Evolutionary conservation across 1,140 invertebrate species (phyloP).

Genomic region (Solenopsis fugax): DNA sequence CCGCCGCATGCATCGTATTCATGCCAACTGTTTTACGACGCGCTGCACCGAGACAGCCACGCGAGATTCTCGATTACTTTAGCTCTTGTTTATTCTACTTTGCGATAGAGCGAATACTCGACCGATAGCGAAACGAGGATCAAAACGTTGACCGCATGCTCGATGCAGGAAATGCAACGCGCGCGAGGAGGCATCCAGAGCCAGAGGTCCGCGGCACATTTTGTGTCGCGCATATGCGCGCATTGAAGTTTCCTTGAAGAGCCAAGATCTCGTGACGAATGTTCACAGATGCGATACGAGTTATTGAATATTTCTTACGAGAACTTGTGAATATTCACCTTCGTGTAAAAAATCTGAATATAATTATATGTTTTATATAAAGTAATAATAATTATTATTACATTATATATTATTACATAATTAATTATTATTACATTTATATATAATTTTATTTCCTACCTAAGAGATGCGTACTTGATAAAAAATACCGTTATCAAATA

Average conservation of each 20-base stretch:
- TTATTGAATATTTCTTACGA: not conserved
- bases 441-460: not conserved
- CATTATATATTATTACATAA: not conserved
- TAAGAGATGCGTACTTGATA: not conserved
- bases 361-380: not conserved
- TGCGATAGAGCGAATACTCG: slow-evolving; percentile 10
- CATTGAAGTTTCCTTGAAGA: slow-evolving; percentile 29
- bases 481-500: not conserved
- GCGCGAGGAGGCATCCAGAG: not conserved
- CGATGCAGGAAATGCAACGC: not conserved
- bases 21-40: slow-evolving; percentile 1
- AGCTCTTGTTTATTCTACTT: slow-evolving; percentile 50
- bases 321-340: not conserved
- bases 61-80: slow-evolving; percentile 22
- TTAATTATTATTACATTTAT: not conserved
- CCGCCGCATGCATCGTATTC: slow-evolving; percentile 7
- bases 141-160: slow-evolving; percentile 1
- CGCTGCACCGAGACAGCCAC: slow-evolving; percentile 12
- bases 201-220: not conserved
- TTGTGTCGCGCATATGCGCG: not conserved
- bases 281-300: not conserved
- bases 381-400: not conserved
- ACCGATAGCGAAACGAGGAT: slow-evolving; percentile 11
- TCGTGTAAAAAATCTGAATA: not conserved
- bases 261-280: not conserved